Base-by-base conservation (phyloP, 2,797 vertebrate genomes). In the Rhabdophis nuchalis region DNA sequence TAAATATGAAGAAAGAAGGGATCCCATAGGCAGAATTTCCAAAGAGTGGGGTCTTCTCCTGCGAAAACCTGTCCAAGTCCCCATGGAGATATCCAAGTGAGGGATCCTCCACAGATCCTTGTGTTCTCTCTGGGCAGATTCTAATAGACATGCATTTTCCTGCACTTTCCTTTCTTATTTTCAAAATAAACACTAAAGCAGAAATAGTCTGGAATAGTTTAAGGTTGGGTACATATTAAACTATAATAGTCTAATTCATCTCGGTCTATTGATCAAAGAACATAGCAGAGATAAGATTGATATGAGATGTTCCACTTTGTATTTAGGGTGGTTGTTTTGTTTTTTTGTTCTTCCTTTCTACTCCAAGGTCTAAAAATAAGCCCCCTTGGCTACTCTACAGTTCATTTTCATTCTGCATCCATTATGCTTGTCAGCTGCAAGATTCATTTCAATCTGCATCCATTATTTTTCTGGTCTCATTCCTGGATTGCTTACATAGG, bases 351-450 rank as follows among this genome's bases (percentile, higher is more conserved):
- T 6, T 50, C 41, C 10, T 52, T 90, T 53, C 14, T 77, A 25
- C 52, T 88, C 11, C 57, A 60, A 90, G 68, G 46, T 85, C n/a
- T 25, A 88, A 90, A 90, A 90, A 53, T 25, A 88, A 13, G 56
- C 46, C 86, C 18, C 46, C 10, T 90, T 92, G 85, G 85, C 89
- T 60, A 56, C 54, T 90, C 54, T 10, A 53, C 20, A 20, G 77
- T 86, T 90, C 54, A 77, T 60, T 90, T 90, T 52, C 58, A 93
- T 90, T 85, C 85, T 85, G 86, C n/a, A n/a, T 95, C 93, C 94
- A 90, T 86, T 92, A 90, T 95, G 95, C 27, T 16, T 94, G 91
- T n/a, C n/a, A 94, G 56, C 93, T 95, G 54, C 94, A 92, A 58
- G 89, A 89, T 88, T 95, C 56, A 92, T 90, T 94, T 94, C 88